Evolutionary conservation across 2,113 vertebrate species (phyloP).

Genomic region (Rhabdomys dilectus): DNA sequence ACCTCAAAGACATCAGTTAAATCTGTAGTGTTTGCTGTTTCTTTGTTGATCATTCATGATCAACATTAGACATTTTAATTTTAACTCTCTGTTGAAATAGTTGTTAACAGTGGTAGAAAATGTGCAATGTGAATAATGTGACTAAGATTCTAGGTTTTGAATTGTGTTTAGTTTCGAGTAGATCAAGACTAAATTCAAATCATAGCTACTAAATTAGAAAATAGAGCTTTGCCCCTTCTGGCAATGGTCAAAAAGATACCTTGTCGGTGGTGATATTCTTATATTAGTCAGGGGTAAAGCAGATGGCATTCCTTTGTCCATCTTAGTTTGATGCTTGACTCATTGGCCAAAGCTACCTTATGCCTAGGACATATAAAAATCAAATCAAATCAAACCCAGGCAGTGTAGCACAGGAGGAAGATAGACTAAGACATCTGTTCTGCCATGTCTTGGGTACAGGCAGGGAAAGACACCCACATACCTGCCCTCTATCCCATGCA

Average conservation of each 20-base stretch:
- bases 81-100: background rate
- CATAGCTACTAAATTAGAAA: background rate
- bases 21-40: slow-evolving; percentile 76
- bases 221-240: background rate
- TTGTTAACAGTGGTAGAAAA: background rate
- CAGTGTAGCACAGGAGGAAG: background rate
- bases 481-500: background rate
- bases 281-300: too few relatives aligned
- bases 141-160: background rate
- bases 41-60: background rate
- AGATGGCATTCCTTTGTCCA: too few relatives aligned
- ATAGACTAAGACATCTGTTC: background rate
- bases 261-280: too few relatives aligned
- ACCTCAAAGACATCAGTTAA: slow-evolving; percentile 59
- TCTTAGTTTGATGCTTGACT: too few relatives aligned
- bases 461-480: background rate
- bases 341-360: too few relatives aligned
- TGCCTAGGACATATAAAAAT: too few relatives aligned
- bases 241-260: too few relatives aligned
- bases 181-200: slow-evolving; percentile 38
- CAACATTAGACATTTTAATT: background rate
- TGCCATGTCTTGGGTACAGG: too few relatives aligned
- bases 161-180: background rate
- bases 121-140: background rate
- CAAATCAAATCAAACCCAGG: background rate